phyloP scores from a whole-genome alignment of 2,113 vertebrate genomes.

The Chaenogobius annularis region DNA sequence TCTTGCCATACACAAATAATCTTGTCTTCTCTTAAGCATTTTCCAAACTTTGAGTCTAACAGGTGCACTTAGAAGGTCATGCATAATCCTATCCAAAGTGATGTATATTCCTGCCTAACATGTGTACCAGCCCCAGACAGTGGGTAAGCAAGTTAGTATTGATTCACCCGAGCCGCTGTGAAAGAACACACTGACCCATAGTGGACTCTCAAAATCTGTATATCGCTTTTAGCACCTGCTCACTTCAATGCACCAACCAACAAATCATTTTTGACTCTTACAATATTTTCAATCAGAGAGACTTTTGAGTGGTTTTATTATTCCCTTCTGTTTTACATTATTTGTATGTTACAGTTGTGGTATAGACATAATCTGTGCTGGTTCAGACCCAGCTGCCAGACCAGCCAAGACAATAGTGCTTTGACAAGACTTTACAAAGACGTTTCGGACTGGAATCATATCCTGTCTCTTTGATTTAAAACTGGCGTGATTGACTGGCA shows the following conservation, averaged over 20 bases:
- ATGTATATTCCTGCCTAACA: slow-evolving; percentile 15
- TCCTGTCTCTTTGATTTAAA: too few relatives aligned
- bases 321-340: not conserved
- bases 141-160: slow-evolving; percentile 39
- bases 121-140: slow-evolving; percentile 36
- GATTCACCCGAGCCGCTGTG: slow-evolving; percentile 34
- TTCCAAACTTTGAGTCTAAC: not conserved
- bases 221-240: slow-evolving; percentile 12
- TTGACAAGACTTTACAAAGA: too few relatives aligned
- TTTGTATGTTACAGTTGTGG: not conserved
- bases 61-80: not conserved
- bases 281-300: not conserved
- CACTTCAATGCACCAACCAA: not conserved
- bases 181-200: slow-evolving; percentile 5
- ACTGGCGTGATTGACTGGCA: too few relatives aligned
- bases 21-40: not conserved
- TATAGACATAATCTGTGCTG: not conserved
- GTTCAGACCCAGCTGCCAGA: not conserved
- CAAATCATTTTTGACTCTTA: not conserved
- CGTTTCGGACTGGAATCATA: too few relatives aligned
- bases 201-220: not conserved
- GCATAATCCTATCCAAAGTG: not conserved
- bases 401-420: too few relatives aligned
- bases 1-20: not conserved
- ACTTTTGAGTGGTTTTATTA: not conserved